phyloP scores from a whole-genome alignment of 2,113 vertebrate species.

The Crotalus helleri region DNA sequence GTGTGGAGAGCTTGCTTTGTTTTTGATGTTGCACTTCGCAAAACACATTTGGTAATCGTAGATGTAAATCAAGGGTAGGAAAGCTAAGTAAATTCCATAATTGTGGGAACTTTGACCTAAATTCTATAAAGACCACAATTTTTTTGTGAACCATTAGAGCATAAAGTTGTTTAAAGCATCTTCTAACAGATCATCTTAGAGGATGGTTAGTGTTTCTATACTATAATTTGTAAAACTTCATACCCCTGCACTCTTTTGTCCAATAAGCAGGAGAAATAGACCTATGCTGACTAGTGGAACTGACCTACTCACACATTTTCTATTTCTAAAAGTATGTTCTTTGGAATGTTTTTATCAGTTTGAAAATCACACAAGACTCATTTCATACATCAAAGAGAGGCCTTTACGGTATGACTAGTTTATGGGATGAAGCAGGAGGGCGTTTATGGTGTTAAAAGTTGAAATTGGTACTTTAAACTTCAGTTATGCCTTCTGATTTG shows the following conservation, averaged over 20 bases:
- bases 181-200: not conserved
- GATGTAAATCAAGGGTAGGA: not conserved
- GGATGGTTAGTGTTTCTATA: accelerated
- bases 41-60: not conserved
- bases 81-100: not conserved
- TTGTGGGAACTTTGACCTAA: not conserved
- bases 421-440: not conserved
- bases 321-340: not conserved
- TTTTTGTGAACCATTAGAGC: not conserved
- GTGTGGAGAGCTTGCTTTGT: constrained; percentile 4
- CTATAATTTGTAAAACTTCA: not conserved
- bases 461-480: not conserved
- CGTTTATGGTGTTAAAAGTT: not conserved
- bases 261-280: not conserved
- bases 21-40: not conserved
- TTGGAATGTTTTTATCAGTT: not conserved
- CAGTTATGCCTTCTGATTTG: not conserved
- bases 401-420: not conserved
- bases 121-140: accelerated
- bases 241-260: not conserved
- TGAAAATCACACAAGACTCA: not conserved
- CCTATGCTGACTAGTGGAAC: not conserved
- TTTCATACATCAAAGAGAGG: not conserved
- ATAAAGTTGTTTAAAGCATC: not conserved
- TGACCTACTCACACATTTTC: not conserved